A percentile compares a stretch with the other conserved stretches of the same genome.
Evolutionary conservation across 2,113 vertebrate genomes (phyloP).

Genomic region (Bettongia penicillata): DNA sequence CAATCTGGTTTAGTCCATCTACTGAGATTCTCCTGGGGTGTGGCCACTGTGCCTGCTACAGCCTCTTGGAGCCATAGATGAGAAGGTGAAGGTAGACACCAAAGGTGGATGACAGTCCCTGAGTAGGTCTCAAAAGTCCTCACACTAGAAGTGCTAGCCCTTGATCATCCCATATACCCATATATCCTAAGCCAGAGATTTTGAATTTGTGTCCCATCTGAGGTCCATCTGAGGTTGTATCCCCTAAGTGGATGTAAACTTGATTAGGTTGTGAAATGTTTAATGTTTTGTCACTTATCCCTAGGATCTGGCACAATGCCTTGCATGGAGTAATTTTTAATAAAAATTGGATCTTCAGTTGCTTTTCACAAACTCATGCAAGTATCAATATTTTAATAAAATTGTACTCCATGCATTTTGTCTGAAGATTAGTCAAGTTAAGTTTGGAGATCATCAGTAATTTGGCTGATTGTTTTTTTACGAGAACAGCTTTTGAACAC

Average conservation of each 20-base stretch:
- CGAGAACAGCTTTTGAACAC: neutral
- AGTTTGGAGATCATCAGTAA: neutral
- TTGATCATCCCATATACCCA: neutral
- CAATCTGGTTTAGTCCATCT: neutral
- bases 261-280: neutral
- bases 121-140: too few species aligned
- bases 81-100: too few species aligned
- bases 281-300: neutral
- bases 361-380: neutral
- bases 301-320: neutral
- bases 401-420: neutral
- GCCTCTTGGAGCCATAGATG: neutral
- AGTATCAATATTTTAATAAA: neutral
- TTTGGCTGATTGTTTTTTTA: neutral
- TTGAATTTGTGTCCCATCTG: neutral
- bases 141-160: too few species aligned
- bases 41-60: neutral
- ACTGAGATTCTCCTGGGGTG: neutral
- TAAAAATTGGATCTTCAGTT: neutral
- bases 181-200: neutral
- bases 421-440: neutral
- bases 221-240: neutral
- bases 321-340: neutral
- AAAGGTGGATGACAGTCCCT: too few species aligned
- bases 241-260: neutral